Evolutionary conservation across 2,888 invertebrate species (phyloP), one percentile per base, ranked within the genome.

Genomic region (Trissolcus japonicus): DNA sequence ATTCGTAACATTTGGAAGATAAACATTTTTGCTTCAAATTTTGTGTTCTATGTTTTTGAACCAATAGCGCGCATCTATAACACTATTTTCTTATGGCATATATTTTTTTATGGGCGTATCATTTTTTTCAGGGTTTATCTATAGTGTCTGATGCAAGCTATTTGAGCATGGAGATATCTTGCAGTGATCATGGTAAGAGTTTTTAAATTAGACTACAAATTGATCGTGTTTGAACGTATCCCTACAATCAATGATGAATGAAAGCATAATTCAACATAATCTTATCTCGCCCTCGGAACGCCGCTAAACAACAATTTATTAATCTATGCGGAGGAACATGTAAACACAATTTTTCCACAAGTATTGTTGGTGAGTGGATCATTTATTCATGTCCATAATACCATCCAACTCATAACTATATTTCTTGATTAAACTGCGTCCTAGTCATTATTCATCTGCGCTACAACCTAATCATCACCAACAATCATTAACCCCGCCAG

Each of bases 401-500:
- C 57, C 62, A 71, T 57, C 51, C 51, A 43, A 29, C 43, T 62
- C 56, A 19, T 13, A 35, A 29, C 62, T 51, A 71, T 63, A 57
- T 56, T 63, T 71, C 56, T 63, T 71, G 56, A 71, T 71, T 71
- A 62, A 62, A 51, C 29, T 17, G 16, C 25, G 57, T 62, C 57
- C 43, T 17, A 13, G 7, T 71, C 57, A 71, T 71, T 51, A 71
- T 25, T 71, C 51, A 62, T 71, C 19, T 43, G 14, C 1, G 56
- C 13, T 62, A 57, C 56, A 53, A 21, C 35, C 62, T 63, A 71
- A 71, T 62, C 71, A 57, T 53, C 57, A 46, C 51, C 17, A 63
- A 62, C 56, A 63, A 71, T 71, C 71, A 63, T 71, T 63, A 63
- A 71, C 62, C 29, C 57, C 35, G 29, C 35, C 43, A 71, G 40